phyloP scores from a whole-genome alignment of 2,888 invertebrate species.

The Alviniconcha strummeri region DNA sequence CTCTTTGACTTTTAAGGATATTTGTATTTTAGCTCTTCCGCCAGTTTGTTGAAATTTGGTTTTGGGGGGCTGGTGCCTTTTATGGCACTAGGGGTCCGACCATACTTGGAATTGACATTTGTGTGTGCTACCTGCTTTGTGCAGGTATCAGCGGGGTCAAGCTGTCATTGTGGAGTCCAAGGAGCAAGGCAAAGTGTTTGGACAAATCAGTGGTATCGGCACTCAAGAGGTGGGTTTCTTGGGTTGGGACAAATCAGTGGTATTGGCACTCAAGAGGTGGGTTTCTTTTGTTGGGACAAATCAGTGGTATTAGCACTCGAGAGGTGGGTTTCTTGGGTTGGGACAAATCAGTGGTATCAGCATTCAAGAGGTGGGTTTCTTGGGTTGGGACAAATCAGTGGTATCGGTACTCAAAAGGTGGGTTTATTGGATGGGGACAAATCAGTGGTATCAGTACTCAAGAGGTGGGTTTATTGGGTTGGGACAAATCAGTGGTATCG shows the following conservation, averaged over 20 bases:
- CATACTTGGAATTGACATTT: too few species aligned
- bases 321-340: conserved; percentile 78
- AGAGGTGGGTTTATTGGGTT: conserved; percentile 75
- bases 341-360: too few species aligned
- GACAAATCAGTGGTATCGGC: conserved; percentile 92
- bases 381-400: conserved; percentile 90
- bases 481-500: conserved; percentile 91
- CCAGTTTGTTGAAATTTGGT: too few species aligned
- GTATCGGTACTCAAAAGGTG: conserved; percentile 92
- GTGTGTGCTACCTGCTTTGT: not conserved
- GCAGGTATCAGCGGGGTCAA: conserved; percentile 91
- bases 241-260: too few species aligned
- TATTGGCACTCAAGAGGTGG: too few species aligned
- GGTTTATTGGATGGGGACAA: conserved; percentile 53
- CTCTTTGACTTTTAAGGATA: too few species aligned
- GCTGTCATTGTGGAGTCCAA: conserved; percentile 93
- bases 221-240: conserved; percentile 84
- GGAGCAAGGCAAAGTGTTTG: conserved; percentile 89
- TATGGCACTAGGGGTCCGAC: too few species aligned
- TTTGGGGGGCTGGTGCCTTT: too few species aligned
- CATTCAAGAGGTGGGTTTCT: too few species aligned
- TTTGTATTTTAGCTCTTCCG: too few species aligned
- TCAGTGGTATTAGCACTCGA: conserved; percentile 92
- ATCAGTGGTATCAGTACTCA: too few species aligned
- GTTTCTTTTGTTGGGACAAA: conserved; percentile 83